phyloP scores from a whole-genome alignment of 2,797 vertebrate species.

The Gymnodraco acuticeps region DNA sequence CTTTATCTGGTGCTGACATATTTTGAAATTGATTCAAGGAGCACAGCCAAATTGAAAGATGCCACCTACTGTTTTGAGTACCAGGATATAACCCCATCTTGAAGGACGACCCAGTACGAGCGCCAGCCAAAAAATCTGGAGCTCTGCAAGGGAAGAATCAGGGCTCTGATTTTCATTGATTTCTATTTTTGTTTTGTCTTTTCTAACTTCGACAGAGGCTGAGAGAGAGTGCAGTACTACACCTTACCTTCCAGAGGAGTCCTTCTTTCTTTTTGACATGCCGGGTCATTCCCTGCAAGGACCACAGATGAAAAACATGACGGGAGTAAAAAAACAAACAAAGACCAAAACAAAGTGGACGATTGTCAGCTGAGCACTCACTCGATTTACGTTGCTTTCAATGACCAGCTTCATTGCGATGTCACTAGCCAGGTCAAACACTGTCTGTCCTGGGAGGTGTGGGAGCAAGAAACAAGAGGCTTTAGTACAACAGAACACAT shows the following conservation, averaged over 20 bases:
- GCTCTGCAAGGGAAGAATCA: slow-evolving; percentile 81
- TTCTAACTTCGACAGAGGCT: background rate
- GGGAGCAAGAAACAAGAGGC: slow-evolving; percentile 9
- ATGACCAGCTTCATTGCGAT: slow-evolving; percentile 91
- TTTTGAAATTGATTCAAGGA: slow-evolving; percentile 35
- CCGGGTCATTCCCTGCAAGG: slow-evolving; percentile 84
- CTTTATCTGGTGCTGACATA: slow-evolving; percentile 17
- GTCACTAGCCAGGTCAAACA: slow-evolving; percentile 90
- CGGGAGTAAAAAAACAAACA: background rate
- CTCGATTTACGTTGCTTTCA: slow-evolving; percentile 82
- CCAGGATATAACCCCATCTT: slow-evolving; percentile 97
- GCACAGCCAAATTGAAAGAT: slow-evolving; percentile 18
- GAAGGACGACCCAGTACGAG: slow-evolving; percentile 93
- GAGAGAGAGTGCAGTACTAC: background rate
- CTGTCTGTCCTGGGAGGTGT: slow-evolving; percentile 88
- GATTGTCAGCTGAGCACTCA: slow-evolving; percentile 56
- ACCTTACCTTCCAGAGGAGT: slow-evolving; percentile 91
- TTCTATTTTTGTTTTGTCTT: background rate
- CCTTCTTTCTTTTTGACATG: slow-evolving; percentile 89
- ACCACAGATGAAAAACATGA: slow-evolving; percentile 7
- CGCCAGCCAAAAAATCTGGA: slow-evolving; percentile 96
- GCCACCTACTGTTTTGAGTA: slow-evolving; percentile 93
- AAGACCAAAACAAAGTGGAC: slow-evolving; percentile 1
- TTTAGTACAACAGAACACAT: slow-evolving; percentile 2
- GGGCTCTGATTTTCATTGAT: background rate